These are phyloP conservation scores for Ptilonorhynchus violaceus DNA, from an alignment of 2,113 vertebrate species.

Conservation along the genomic window DNA sequence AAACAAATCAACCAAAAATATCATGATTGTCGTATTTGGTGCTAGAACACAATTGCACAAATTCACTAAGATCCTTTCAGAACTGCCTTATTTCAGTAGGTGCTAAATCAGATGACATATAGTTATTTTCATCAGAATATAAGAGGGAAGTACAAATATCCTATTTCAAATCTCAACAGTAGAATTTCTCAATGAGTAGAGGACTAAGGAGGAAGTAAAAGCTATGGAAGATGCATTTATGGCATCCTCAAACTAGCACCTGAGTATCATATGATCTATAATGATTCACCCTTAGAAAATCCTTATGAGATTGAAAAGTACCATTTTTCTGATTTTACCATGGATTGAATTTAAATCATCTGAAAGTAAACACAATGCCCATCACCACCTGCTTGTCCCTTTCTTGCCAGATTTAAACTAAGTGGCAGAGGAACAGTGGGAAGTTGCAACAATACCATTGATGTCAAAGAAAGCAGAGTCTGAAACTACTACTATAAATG, in stretches of 20 bases:
- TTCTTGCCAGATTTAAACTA: not conserved
- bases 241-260: not conserved
- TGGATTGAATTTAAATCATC: not conserved
- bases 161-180: not conserved
- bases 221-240: not conserved
- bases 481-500: not conserved
- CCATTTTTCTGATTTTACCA: not conserved
- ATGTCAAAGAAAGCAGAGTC: not conserved
- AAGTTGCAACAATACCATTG: not conserved
- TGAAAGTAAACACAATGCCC: not conserved
- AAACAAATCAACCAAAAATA: not conserved
- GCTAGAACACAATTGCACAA: not conserved
- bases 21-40: not conserved
- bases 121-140: not conserved
- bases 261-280: not conserved
- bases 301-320: not conserved
- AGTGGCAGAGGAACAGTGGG: not conserved
- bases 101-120: not conserved
- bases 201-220: not conserved
- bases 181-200: not conserved
- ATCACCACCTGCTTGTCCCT: not conserved
- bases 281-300: not conserved
- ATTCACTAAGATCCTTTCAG: not conserved
- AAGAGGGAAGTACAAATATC: not conserved
- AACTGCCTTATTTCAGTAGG: not conserved